phyloP scores from a whole-genome alignment of 2,888 invertebrate genomes.

The Nephrotoma guestfalica region DNA sequence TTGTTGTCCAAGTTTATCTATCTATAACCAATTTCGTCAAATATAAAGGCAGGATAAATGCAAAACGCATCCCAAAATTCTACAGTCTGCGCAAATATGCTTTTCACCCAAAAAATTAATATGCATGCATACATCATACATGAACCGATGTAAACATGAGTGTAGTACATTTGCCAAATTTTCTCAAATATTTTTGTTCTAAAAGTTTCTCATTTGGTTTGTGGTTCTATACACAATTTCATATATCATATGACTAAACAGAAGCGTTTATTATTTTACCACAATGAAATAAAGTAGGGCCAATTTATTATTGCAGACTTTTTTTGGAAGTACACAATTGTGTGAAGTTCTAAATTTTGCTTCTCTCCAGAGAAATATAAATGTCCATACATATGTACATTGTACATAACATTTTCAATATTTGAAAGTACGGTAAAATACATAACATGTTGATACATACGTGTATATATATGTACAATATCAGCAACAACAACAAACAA shows the following conservation, averaged over 20 bases:
- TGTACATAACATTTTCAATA: not conserved
- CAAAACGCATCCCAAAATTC: no score
- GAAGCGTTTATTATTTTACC: not conserved
- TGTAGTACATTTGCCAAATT: not conserved
- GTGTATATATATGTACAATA: not conserved
- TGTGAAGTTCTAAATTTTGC: not conserved
- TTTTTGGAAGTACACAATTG: not conserved
- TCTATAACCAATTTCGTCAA: no score
- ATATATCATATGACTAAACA: not conserved
- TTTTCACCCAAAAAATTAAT: not conserved
- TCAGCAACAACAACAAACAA: not conserved
- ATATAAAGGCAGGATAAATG: no score
- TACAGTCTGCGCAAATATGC: not conserved
- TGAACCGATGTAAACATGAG: not conserved
- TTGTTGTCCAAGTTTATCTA: no score
- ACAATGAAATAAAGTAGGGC: not conserved
- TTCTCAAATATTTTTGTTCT: not conserved
- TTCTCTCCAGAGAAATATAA: not conserved
- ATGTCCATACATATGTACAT: not conserved
- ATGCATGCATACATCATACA: not conserved
- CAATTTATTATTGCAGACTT: not conserved
- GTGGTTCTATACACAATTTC: not conserved
- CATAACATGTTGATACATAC: not conserved
- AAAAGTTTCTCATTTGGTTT: not conserved
- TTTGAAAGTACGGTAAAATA: not conserved